These are phyloP conservation scores for Onychomys leucogaster DNA, from an alignment of 2,797 vertebrate genomes.

Conservation along the genomic window DNA sequence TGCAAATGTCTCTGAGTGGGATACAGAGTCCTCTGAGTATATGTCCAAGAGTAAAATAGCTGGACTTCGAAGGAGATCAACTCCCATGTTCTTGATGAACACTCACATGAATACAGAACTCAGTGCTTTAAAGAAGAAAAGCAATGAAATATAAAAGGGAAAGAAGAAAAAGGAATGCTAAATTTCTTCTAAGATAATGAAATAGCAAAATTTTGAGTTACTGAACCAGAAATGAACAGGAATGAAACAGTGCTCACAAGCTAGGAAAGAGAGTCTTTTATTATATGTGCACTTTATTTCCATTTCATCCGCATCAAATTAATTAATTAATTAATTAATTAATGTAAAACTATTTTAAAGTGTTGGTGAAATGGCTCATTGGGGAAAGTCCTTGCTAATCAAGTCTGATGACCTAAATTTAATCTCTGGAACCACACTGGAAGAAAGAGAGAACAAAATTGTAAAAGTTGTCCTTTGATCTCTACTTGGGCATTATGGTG, in stretches of 20 bases:
- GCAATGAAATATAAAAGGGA: not conserved
- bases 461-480: not conserved
- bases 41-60: not conserved
- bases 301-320: not conserved
- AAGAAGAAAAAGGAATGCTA: not conserved
- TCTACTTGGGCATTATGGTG: not conserved
- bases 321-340: not conserved
- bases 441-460: not conserved
- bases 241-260: not conserved
- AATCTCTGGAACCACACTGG: not conserved
- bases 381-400: not conserved
- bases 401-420: not conserved
- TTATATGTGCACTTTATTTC: not conserved
- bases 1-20: not conserved
- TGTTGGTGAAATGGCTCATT: not conserved
- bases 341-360: not conserved
- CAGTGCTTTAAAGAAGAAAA: not conserved
- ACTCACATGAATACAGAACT: not conserved
- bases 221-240: not conserved
- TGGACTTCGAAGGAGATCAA: not conserved
- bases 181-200: not conserved
- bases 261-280: fast-evolving
- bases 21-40: not conserved
- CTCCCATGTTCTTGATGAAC: not conserved
- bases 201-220: not conserved